These are phyloP conservation scores for Phyto melanocephala DNA, from an alignment of 2,888 invertebrate genomes.

Conservation along the genomic window DNA sequence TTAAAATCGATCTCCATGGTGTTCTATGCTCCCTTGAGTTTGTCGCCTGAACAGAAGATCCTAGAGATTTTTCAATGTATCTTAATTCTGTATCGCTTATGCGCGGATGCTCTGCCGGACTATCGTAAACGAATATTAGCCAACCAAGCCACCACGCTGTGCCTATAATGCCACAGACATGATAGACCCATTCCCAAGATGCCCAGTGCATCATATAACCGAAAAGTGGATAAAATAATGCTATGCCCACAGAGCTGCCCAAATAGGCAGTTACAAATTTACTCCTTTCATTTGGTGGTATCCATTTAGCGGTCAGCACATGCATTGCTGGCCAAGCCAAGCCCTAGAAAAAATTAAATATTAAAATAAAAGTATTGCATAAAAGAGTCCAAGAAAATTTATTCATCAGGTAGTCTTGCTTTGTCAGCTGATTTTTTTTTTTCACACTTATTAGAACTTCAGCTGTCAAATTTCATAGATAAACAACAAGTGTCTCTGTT, in stretches of 20 bases:
- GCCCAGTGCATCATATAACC: conserved; percentile 83
- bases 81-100: conserved; percentile 82
- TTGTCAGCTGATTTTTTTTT: too few species aligned
- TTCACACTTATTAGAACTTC: too few species aligned
- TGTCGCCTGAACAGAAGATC: conserved; percentile 75
- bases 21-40: conserved; percentile 78
- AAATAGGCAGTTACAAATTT: conserved; percentile 84
- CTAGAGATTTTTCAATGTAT: conserved; percentile 81
- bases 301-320: conserved; percentile 88
- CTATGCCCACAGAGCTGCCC: conserved; percentile 84
- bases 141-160: conserved; percentile 84
- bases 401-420: too few species aligned
- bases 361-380: neutral
- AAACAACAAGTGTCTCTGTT: too few species aligned
- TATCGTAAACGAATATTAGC: conserved; percentile 83
- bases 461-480: too few species aligned
- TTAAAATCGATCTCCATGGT: conserved; percentile 83
- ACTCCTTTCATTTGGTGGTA: conserved; percentile 88
- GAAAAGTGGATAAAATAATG: conserved; percentile 85
- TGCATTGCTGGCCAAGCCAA: conserved; percentile 89
- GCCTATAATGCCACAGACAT: conserved; percentile 82
- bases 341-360: conserved; percentile 78
- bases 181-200: conserved; percentile 87
- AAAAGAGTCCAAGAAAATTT: too few species aligned
- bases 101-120: conserved; percentile 83